phyloP scores from a whole-genome alignment of 2,888 invertebrate genomes.

The Argyresthia goedartella region DNA sequence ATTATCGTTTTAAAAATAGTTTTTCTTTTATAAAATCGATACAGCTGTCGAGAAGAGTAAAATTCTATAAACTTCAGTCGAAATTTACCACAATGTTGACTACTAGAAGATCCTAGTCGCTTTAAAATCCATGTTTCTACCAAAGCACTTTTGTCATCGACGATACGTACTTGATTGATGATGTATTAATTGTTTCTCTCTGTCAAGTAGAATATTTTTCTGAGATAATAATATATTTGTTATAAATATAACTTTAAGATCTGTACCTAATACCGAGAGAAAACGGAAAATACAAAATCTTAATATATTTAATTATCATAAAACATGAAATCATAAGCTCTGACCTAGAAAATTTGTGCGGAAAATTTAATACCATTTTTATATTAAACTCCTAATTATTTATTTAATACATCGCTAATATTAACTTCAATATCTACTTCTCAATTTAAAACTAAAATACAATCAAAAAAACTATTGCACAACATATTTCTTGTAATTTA shows the following conservation, averaged over 20 bases:
- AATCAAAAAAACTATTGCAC: neutral
- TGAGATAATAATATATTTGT: no score
- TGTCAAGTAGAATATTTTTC: no score
- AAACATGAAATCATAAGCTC: no score
- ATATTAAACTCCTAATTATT: neutral
- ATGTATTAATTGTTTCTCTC: no score
- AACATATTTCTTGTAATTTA: neutral
- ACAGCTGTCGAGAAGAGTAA: slow-evolving; percentile 25
- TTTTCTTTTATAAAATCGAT: slow-evolving; percentile 22
- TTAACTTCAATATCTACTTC: neutral
- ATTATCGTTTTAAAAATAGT: slow-evolving; percentile 20
- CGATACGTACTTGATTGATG: neutral
- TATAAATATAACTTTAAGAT: no score
- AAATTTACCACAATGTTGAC: slow-evolving; percentile 18
- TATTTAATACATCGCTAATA: neutral
- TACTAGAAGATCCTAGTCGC: neutral
- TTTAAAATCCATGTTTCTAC: neutral
- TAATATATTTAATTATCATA: no score
- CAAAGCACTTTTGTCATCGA: neutral
- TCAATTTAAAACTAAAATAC: neutral
- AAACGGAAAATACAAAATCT: no score
- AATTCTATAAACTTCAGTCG: slow-evolving; percentile 26
- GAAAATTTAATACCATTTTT: neutral
- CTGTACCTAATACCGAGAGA: no score
- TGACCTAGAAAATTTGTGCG: neutral